Evolutionary conservation across 2,797 vertebrate species (phyloP), one percentile per base, ranked within the genome.

Genomic region (Falco concolor): DNA sequence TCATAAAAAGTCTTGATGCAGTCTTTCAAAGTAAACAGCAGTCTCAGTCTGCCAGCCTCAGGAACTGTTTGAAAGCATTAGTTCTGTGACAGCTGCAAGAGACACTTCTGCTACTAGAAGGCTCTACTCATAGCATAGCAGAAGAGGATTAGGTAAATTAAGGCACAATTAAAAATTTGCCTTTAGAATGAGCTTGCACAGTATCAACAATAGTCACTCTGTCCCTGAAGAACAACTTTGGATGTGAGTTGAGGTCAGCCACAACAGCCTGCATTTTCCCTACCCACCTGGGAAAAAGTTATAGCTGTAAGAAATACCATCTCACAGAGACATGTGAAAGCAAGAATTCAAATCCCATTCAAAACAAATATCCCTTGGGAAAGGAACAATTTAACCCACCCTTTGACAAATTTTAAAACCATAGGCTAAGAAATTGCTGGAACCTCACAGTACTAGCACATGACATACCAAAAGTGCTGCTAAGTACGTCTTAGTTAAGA

Each of bases 51-150:
- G 49, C 27, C 68, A 88, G 65, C 36, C 45, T 44, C 30, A 49
- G 12, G 27, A 79, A 63, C 24, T 0, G 0, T 75, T 52, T 53
- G 25, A 83, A 76, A 91, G 61, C 28, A 36, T 78, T 15, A 60
- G 25, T 40, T 72, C 52, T 60, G 40, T 59, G 60, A 74, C 6
- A 88, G 27, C 60, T 90, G 32, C 50, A 84, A 86, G 56, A 70
- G 32, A 63, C 4, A 30, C 24, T 36, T 75, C 53, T 93, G 36
- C 65, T 72, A 38, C 23, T 23, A 68, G 28, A 70, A 91, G 30
- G 32, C n/a, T 84, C 36, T 30, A 68, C 19, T 63, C 40, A 53
- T 12, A 47, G 22, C 24, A 49, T 11, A 68, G 28, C 0, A 0
- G 25, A 90, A 75, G 61, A 81, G 10, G n/a, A 79, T n/a, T 75